These are phyloP conservation scores for Megalops atlanticus DNA, from an alignment of 2,113 vertebrate species.

Conservation along the genomic window DNA sequence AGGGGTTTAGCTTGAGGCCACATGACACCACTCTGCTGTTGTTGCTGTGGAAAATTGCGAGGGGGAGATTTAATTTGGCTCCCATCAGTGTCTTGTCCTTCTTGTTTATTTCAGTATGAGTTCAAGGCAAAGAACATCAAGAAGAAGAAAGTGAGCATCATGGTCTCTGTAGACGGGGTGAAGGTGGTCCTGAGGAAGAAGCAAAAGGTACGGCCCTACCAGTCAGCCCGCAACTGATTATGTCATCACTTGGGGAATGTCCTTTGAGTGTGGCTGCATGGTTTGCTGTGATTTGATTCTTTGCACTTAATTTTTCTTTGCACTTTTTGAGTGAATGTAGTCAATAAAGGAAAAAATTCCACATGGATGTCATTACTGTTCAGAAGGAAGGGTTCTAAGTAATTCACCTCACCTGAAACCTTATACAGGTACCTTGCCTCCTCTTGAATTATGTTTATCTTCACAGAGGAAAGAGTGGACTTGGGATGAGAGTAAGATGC, in stretches of 20 bases:
- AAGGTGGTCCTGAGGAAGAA: conserved; percentile 82
- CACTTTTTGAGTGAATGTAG: too few species aligned
- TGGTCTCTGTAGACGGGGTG: conserved; percentile 82
- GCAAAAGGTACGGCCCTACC: conserved; percentile 69
- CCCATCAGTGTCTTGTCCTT: background rate
- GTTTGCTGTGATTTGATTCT: background rate
- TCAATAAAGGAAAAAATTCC: too few species aligned
- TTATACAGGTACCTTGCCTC: background rate
- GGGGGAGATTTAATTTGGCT: background rate
- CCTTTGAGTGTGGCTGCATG: background rate
- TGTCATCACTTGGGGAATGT: too few species aligned
- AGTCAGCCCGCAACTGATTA: background rate
- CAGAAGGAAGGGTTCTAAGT: background rate
- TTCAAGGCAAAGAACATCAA: conserved; percentile 90
- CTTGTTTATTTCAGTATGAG: conserved; percentile 75
- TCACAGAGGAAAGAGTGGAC: conserved; percentile 83
- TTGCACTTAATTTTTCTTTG: background rate
- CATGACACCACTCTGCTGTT: background rate
- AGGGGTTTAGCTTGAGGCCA: too few species aligned
- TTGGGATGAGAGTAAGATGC: conserved; percentile 81
- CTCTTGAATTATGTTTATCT: conserved; percentile 5
- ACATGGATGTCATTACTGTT: too few species aligned
- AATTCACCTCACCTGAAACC: background rate
- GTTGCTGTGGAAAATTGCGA: background rate
- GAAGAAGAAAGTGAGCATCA: conserved; percentile 87